Evolutionary conservation across 2,888 invertebrate species (phyloP).

Genomic region (Oscheius sp.): DNA sequence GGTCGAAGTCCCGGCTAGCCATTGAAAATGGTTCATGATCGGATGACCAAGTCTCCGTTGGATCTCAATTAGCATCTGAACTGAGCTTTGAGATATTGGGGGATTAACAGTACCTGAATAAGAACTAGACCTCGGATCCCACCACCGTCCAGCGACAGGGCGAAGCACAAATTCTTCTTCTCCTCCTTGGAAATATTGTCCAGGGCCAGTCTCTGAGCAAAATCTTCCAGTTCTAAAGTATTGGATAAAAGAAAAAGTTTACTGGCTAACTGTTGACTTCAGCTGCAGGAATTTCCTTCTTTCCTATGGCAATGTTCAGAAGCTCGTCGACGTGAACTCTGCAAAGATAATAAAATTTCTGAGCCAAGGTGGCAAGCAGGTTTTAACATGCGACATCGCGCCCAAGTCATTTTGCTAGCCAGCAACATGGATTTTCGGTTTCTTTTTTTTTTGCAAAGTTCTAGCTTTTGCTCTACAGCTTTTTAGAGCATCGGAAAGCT

Average conservation of each 20-base stretch:
- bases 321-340: conserved; percentile 34
- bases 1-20: conserved; percentile 89
- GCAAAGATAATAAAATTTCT: neutral
- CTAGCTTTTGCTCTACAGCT: no score
- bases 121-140: conserved; percentile 66
- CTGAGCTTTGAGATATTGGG: neutral
- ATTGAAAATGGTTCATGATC: conserved; percentile 89
- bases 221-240: conserved; percentile 31
- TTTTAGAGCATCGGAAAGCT: no score
- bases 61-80: conserved; percentile 62
- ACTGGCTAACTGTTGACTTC: conserved; percentile 1
- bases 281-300: conserved; percentile 12
- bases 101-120: conserved; percentile 47
- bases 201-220: conserved; percentile 31
- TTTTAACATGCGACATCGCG: no score
- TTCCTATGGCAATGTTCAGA: conserved; percentile 5
- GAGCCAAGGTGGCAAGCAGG: no score
- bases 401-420: no score
- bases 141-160: conserved; percentile 62
- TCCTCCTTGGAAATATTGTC: conserved; percentile 25
- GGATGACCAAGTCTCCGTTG: conserved; percentile 73
- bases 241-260: neutral
- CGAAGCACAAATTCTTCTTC: conserved; percentile 22
- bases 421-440: no score
- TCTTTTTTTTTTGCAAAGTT: no score